These are phyloP conservation scores for Labeo catla DNA, from an alignment of 2,113 vertebrate genomes.

Conservation along the genomic window DNA sequence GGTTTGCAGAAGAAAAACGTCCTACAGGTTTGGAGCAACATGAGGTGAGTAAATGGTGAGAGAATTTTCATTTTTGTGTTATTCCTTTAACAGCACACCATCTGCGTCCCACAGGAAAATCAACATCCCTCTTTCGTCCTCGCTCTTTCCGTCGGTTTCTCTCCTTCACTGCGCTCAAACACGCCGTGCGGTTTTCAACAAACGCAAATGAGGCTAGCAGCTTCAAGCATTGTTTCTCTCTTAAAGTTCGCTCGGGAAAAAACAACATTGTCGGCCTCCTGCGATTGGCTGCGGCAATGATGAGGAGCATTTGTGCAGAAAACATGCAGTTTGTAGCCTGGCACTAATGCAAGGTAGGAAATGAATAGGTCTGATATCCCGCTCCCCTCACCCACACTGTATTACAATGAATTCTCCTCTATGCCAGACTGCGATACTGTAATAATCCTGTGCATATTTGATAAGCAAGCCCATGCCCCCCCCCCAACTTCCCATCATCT, in stretches of 20 bases:
- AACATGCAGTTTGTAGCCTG: neutral
- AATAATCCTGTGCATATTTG: slow-evolving; percentile 37
- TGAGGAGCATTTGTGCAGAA: slow-evolving; percentile 18
- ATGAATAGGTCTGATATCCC: neutral
- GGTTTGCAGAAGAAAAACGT: neutral
- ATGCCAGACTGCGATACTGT: slow-evolving; percentile 12
- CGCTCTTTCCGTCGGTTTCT: neutral
- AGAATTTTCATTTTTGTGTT: neutral
- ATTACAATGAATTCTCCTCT: slow-evolving; percentile 21
- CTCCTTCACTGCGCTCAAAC: neutral
- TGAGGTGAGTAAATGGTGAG: neutral
- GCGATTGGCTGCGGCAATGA: neutral
- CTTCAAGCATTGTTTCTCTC: neutral
- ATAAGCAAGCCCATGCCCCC: neutral
- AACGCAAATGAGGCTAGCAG: neutral
- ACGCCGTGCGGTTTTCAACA: neutral
- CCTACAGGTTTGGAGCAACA: neutral
- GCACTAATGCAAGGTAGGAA: neutral
- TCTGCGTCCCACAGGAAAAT: neutral
- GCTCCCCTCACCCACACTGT: neutral
- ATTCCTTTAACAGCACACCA: neutral
- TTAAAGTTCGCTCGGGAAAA: slow-evolving; percentile 7
- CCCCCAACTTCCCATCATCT: neutral
- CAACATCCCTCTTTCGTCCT: neutral
- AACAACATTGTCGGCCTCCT: neutral